Evolutionary conservation across 2,797 vertebrate species (phyloP).

Genomic region (Nasua narica): DNA sequence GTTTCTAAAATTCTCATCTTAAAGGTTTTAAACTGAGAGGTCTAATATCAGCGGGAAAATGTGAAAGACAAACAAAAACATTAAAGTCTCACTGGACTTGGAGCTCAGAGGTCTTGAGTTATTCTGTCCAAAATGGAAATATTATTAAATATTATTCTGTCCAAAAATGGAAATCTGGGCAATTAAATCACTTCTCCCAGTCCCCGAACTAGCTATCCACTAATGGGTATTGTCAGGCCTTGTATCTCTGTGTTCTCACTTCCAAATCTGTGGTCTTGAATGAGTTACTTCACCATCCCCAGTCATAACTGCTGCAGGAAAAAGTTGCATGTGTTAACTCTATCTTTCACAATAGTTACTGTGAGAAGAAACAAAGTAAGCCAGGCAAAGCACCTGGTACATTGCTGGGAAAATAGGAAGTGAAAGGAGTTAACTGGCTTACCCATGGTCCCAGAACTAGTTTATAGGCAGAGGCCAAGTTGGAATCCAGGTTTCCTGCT

Average conservation of each 20-base stretch:
- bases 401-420: background rate
- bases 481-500: background rate
- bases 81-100: background rate
- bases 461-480: background rate
- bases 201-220: fast-evolving
- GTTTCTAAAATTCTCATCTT: background rate
- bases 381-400: background rate
- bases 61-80: background rate
- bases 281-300: background rate
- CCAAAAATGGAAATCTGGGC: background rate
- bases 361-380: background rate
- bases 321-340: background rate
- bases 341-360: background rate
- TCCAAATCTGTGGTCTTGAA: background rate
- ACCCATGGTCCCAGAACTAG: background rate
- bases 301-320: background rate
- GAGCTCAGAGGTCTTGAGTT: background rate
- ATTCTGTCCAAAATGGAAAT: too few species aligned
- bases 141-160: background rate
- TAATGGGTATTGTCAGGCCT: fast-evolving
- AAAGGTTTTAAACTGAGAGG: background rate
- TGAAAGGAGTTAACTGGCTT: background rate
- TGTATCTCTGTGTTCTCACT: background rate
- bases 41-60: background rate
- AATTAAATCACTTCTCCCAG: background rate